These are phyloP conservation scores for Nasonia giraulti DNA, from an alignment of 1,140 invertebrate genomes.

Conservation along the genomic window DNA sequence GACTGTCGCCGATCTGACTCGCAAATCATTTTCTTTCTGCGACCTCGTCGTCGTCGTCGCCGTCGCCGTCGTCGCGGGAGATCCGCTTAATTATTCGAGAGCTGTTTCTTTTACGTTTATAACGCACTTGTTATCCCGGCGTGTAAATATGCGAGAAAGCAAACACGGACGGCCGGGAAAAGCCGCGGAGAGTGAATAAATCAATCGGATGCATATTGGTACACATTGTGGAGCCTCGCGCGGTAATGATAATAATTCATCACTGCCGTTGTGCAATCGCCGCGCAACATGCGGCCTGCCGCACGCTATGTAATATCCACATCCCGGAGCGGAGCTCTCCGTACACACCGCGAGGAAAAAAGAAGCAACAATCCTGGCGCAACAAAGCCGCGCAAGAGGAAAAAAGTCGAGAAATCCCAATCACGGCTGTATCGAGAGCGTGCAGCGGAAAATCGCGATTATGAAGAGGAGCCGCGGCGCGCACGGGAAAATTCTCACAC, in stretches of 20 bases:
- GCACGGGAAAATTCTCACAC: constrained; percentile 34
- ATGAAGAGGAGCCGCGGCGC: not conserved
- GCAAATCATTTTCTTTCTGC: not conserved
- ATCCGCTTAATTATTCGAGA: no score
- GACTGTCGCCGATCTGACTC: not conserved
- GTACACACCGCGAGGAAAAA: not conserved
- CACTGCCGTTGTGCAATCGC: not conserved
- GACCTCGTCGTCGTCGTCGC: no score
- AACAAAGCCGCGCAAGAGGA: not conserved
- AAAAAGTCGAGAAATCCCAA: no score
- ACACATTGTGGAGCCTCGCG: not conserved
- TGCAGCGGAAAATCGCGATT: constrained; percentile 29
- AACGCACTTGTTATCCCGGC: no score
- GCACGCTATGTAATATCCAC: not conserved
- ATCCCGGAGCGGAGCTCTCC: not conserved
- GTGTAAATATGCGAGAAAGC: no score
- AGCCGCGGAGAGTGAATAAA: not conserved
- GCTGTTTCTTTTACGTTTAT: no score
- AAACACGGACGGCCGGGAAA: no score
- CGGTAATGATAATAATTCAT: constrained; percentile 21
- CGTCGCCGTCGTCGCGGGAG: no score
- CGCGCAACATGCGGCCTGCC: not conserved
- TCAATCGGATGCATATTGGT: not conserved
- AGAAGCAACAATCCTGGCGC: not conserved
- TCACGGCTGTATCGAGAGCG: not conserved